phyloP scores from a whole-genome alignment of 2,888 invertebrate genomes.

The Sinopyrophorus schimmeli region DNA sequence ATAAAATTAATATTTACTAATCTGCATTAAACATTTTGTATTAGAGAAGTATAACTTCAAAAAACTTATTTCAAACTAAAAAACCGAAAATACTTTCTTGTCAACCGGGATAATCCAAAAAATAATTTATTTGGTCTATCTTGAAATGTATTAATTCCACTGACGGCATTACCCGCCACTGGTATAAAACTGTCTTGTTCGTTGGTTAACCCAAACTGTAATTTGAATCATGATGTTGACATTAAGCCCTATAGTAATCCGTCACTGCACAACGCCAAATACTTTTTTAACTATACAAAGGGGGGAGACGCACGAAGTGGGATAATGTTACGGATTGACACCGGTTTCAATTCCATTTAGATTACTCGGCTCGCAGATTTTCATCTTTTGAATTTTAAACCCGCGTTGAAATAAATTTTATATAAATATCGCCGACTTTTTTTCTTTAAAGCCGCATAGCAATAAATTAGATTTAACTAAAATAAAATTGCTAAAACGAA shows the following conservation, averaged over 20 bases:
- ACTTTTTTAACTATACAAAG: constrained; percentile 49
- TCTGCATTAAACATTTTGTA: too few species aligned
- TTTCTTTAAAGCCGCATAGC: constrained; percentile 25
- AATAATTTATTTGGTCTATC: too few species aligned
- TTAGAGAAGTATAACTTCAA: too few species aligned
- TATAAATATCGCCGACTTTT: constrained; percentile 37
- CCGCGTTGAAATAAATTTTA: constrained; percentile 44
- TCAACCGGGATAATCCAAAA: too few species aligned
- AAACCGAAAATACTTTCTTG: too few species aligned
- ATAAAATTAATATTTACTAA: too few species aligned
- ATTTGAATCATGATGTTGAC: constrained; percentile 57
- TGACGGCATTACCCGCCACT: too few species aligned
- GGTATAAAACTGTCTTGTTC: constrained; percentile 25
- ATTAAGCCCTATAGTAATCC: constrained; percentile 55
- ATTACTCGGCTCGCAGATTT: constrained; percentile 52
- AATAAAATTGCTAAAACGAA: too few species aligned
- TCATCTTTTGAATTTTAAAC: constrained; percentile 51
- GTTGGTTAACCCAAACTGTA: constrained; percentile 48
- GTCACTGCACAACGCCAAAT: constrained; percentile 52
- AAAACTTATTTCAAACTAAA: too few species aligned
- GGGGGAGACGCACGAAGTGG: constrained; percentile 48
- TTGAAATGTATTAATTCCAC: too few species aligned
- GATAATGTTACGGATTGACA: constrained; percentile 51
- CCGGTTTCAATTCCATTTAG: constrained; percentile 55
- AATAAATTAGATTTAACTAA: too few species aligned